Conservation (phyloP, 2,113 vertebrate genomes). For the Steatornis caripensis region DNA sequence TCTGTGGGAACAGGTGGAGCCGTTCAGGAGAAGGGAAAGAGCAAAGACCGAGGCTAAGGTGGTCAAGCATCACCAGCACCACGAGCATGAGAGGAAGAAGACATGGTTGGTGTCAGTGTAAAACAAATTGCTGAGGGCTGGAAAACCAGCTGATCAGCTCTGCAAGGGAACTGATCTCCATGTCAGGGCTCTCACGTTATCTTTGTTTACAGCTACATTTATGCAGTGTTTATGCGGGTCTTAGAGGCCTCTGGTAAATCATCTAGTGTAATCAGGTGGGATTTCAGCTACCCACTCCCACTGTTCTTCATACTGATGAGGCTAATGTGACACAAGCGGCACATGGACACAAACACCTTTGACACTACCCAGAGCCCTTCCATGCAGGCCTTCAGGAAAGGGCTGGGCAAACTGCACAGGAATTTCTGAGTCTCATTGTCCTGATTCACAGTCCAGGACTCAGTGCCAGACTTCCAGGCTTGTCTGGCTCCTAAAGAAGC, state of each 20-base stretch:
- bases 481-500: not conserved
- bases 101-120: rapidly evolving
- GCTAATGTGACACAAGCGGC: not conserved
- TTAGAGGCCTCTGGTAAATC: not conserved
- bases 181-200: not conserved
- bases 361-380: not conserved
- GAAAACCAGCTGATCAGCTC: not conserved
- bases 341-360: not conserved
- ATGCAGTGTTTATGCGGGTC: not conserved
- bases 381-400: not conserved
- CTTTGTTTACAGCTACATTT: not conserved
- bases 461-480: not conserved
- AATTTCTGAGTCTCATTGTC: not conserved
- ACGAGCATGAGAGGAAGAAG: not conserved
- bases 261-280: not conserved
- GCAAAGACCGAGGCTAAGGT: not conserved
- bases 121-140: not conserved
- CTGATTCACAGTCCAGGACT: not conserved
- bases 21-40: not conserved
- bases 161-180: not conserved
- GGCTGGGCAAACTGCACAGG: not conserved
- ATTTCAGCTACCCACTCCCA: not conserved
- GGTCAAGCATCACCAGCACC: not conserved
- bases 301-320: not conserved
- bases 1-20: not conserved